These are phyloP conservation scores for Melanotus villosus DNA, from an alignment of 2,888 invertebrate species.

Conservation along the genomic window DNA sequence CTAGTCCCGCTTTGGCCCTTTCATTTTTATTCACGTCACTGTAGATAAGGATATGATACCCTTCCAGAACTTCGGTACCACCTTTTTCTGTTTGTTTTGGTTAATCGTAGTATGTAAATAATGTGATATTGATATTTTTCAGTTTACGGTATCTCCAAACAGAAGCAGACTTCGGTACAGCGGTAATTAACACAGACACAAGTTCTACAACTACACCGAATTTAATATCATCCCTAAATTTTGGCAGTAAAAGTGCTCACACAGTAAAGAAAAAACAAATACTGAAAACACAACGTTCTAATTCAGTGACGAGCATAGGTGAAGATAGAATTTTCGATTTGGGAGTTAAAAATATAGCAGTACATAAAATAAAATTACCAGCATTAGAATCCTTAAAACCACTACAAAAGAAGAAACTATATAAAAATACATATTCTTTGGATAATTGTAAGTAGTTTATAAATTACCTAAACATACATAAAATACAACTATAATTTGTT, in stretches of 20 bases:
- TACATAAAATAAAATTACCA: slow-evolving; percentile 70
- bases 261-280: slow-evolving; percentile 59
- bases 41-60: too few relatives aligned
- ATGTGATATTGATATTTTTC: slow-evolving; percentile 45
- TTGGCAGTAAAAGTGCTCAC: slow-evolving; percentile 55
- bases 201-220: slow-evolving; percentile 35
- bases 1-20: too few relatives aligned
- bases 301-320: slow-evolving; percentile 63
- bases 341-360: slow-evolving; percentile 59
- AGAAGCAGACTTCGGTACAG: slow-evolving; percentile 64
- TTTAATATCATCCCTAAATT: slow-evolving; percentile 53
- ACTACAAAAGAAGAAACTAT: slow-evolving; percentile 68
- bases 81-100: too few relatives aligned
- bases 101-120: too few relatives aligned
- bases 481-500: background rate
- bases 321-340: slow-evolving; percentile 66
- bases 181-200: slow-evolving; percentile 52
- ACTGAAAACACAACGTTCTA: slow-evolving; percentile 56
- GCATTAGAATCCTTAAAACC: slow-evolving; percentile 70
- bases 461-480: background rate
- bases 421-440: slow-evolving; percentile 64
- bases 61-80: too few relatives aligned
- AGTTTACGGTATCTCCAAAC: slow-evolving; percentile 78
- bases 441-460: slow-evolving; percentile 63
- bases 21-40: too few relatives aligned